Base-by-base conservation (phyloP, 2,888 invertebrate species). In the Andrena hattorfiana region DNA sequence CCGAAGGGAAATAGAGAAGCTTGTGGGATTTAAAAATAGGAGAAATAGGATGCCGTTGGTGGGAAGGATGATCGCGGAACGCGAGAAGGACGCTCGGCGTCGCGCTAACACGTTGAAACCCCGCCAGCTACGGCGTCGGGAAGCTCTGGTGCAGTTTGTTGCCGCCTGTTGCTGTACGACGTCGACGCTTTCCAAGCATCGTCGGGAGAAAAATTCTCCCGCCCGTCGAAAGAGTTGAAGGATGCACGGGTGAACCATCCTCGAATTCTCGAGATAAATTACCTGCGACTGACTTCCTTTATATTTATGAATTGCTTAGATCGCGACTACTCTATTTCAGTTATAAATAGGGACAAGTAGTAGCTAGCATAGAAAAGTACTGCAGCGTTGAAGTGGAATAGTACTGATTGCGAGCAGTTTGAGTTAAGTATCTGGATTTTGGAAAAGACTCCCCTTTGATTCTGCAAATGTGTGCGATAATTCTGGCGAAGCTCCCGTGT, bases 141-240 rank as follows among this genome's bases (percentile, higher is more conserved):
- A 49, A 75, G 30, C 32, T 59, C 56, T 16, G 48, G 51, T 20
- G 64, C 59, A 56, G 67, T 64, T 69, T 60, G 69, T 76, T 70
- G 71, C 81, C 26, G 81, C 81, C 81, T 81, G 81, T 81, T 81
- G 81, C 81, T 81, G 81, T 20, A 20, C 75, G 8, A 66, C 64
- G 66, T 42, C 54, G 67, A 54, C 23, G 49, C 23, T 75, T 35
- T 26, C 48, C 75, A 23, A 20, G 23, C 64, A 26, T 54, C 70
- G 62, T n/a, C 35, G 54, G 6, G 49, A 48, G 75, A 69, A 69
- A 79, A 64, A 69, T 59, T 48, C 78, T 49, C 10, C 10, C 16
- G 32, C 26, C 35, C 68, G 30, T n/a, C 67, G 32, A 2, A 48
- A 8, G 7, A 32, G 30, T 16, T 59, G 51, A 67, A 67, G 49